phyloP scores from a whole-genome alignment of 2,113 vertebrate genomes.

The Osmerus mordax region DNA sequence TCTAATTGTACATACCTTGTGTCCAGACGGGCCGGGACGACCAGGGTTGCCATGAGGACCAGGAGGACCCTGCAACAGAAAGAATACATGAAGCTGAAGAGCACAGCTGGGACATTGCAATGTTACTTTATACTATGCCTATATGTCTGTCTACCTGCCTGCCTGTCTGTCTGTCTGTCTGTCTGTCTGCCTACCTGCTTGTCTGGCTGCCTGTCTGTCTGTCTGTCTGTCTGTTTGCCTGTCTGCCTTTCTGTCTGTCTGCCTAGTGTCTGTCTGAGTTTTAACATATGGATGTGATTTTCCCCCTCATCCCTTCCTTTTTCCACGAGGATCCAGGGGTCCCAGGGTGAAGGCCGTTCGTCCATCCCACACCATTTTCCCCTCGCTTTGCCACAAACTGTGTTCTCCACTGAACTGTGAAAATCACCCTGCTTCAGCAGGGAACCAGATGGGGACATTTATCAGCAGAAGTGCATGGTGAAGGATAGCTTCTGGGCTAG shows the following conservation, averaged over 20 bases:
- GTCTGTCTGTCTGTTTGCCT: background rate
- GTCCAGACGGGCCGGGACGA: conserved; percentile 78
- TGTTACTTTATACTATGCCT: no score
- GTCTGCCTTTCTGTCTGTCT: conserved; percentile 26
- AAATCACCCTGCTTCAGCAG: conserved; percentile 9
- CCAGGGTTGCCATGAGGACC: conserved; percentile 93
- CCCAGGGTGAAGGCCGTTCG: conserved; percentile 38
- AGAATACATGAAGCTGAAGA: conserved; percentile 8
- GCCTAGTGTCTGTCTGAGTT: conserved; percentile 51
- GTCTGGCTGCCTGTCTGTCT: conserved; percentile 31
- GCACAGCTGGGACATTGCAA: no score
- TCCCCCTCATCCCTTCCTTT: conserved; percentile 49
- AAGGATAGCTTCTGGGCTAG: conserved; percentile 11
- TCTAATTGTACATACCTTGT: conserved; percentile 71
- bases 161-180: background rate
- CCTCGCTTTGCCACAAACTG: conserved; percentile 10
- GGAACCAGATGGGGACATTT: conserved; percentile 18
- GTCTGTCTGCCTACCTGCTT: background rate
- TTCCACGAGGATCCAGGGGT: conserved; percentile 41
- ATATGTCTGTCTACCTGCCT: no score
- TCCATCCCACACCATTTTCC: conserved; percentile 38
- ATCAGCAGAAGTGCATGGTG: background rate
- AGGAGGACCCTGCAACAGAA: conserved; percentile 80
- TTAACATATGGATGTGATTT: conserved; percentile 70
- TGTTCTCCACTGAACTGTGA: background rate